phyloP scores from a whole-genome alignment of 2,888 invertebrate species.

The Drosophila borealis region DNA sequence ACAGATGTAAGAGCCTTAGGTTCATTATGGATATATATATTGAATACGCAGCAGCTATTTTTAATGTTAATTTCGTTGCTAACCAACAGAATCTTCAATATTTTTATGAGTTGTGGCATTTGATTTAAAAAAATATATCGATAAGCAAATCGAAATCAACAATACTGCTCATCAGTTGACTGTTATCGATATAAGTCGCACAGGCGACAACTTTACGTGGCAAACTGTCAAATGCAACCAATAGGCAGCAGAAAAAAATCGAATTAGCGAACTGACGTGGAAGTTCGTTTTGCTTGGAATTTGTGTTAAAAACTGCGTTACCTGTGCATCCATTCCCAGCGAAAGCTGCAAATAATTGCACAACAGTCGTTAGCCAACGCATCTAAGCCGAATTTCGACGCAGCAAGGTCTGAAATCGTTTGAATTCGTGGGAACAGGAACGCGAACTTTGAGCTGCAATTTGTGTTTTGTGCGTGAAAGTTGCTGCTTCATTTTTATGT shows the following conservation, averaged over 20 bases:
- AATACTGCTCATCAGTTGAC: background rate
- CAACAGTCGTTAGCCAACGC: conserved; percentile 14
- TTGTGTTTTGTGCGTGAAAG: conserved; percentile 65
- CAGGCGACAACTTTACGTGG: conserved; percentile 78
- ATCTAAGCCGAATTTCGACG: conserved; percentile 25
- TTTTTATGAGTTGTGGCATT: background rate
- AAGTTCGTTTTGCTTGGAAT: conserved; percentile 72
- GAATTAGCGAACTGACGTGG: conserved; percentile 82
- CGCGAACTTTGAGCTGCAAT: conserved; percentile 73
- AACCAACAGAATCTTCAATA: background rate
- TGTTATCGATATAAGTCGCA: conserved; percentile 46
- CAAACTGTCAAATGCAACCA: conserved; percentile 77
- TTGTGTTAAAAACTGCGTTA: conserved; percentile 51
- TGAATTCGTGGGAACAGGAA: conserved; percentile 29
- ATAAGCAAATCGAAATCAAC: conserved; percentile 19
- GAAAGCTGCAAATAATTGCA: conserved; percentile 37
- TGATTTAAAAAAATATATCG: background rate
- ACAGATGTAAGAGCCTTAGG: no score
- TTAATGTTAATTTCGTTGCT: background rate
- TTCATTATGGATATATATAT: no score
- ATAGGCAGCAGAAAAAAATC: conserved; percentile 67
- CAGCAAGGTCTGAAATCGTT: conserved; percentile 16
- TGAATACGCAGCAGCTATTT: background rate
- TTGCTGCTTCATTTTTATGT: conserved; percentile 54
- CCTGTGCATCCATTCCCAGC: conserved; percentile 34